Conservation (phyloP, 2,113 vertebrate species). For the Oreotragus oreotragus region DNA sequence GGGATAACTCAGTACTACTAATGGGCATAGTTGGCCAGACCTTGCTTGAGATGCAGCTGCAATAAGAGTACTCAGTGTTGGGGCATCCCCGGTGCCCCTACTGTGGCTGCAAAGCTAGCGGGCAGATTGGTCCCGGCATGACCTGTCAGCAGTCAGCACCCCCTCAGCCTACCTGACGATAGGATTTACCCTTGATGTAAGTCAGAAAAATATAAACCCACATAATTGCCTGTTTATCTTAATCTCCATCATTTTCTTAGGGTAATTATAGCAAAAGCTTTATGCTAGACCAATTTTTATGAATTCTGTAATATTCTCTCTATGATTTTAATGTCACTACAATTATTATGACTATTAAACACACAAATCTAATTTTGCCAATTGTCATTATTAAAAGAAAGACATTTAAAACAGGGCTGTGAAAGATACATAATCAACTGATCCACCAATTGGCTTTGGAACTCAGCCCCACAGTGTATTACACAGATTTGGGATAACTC, state of each 20-base stretch:
- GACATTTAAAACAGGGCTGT: not conserved
- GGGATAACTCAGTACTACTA: not conserved
- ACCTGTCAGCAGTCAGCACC: not conserved
- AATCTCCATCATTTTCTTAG: not conserved
- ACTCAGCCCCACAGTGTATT: not conserved
- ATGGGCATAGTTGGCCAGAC: not conserved
- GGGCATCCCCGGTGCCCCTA: rapidly evolving
- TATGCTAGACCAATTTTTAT: not conserved
- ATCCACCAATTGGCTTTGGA: not conserved
- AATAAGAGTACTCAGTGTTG: not conserved
- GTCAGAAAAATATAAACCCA: not conserved
- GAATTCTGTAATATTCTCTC: not conserved
- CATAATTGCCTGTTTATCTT: not conserved
- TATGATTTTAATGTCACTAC: not conserved
- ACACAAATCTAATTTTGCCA: not conserved
- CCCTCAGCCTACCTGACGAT: not conserved
- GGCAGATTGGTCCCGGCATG: not conserved
- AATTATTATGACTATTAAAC: not conserved
- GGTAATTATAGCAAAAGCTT: not conserved
- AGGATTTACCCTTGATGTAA: not conserved
- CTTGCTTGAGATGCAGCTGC: not conserved
- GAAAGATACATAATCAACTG: not conserved
- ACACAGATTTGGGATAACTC: not conserved
- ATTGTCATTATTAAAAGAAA: not conserved
- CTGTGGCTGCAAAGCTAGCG: not conserved